Percentiles rank a stretch among this genome's conserved stretches.
These are phyloP conservation scores for Engraulis encrasicolus DNA, from an alignment of 2,113 vertebrate species.

Conservation along the genomic window DNA sequence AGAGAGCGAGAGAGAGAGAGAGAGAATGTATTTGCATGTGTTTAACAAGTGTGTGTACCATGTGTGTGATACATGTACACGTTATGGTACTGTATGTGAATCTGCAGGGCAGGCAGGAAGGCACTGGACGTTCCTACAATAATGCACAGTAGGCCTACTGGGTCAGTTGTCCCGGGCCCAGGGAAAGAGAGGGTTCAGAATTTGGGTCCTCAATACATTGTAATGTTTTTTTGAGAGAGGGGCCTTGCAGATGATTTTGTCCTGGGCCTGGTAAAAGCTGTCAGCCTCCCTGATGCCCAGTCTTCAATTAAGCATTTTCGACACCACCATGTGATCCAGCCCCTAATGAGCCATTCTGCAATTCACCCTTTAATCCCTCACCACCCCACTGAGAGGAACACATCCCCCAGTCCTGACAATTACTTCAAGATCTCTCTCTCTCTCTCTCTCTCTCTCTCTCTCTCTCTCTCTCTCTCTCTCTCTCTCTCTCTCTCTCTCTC, in stretches of 20 bases:
- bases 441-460: conserved; percentile 18
- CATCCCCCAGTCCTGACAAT: conserved; percentile 30
- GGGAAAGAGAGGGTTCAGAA: too few relatives aligned
- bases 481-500: conserved; percentile 15
- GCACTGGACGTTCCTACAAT: not conserved
- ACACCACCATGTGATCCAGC: not conserved
- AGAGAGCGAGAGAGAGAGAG: too few relatives aligned
- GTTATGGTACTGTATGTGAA: too few relatives aligned
- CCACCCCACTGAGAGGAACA: conserved; percentile 4
- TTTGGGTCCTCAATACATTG: too few relatives aligned
- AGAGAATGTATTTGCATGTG: too few relatives aligned
- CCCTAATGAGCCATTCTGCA: not conserved
- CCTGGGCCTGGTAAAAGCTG: too few relatives aligned
- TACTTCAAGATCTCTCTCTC: conserved; percentile 25
- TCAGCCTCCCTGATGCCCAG: not conserved
- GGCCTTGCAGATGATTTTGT: too few relatives aligned
- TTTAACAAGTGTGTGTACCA: too few relatives aligned
- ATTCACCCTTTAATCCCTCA: conserved; percentile 12
- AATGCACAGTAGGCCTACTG: too few relatives aligned
- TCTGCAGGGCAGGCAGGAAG: not conserved
- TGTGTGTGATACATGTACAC: too few relatives aligned
- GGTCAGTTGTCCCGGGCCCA: too few relatives aligned
- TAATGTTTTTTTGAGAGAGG: too few relatives aligned
- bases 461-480: conserved; percentile 20
- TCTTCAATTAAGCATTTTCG: conserved; percentile 6